Conservation (phyloP, 2,113 vertebrate genomes). For the Corythaixoides concolor region DNA sequence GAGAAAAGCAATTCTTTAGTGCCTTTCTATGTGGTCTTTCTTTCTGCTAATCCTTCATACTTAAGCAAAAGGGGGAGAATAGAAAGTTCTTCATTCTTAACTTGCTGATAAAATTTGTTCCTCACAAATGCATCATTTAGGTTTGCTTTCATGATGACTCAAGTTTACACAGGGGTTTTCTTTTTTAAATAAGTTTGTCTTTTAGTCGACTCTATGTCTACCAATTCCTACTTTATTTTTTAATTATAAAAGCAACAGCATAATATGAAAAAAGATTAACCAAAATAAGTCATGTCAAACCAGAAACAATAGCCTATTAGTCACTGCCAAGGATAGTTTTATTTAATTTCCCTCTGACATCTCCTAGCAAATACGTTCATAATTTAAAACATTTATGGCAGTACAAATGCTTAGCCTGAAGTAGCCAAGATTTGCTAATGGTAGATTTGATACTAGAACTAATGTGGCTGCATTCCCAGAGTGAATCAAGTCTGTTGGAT, state of each 20-base stretch:
- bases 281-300: background rate
- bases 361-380: background rate
- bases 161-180: background rate
- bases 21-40: background rate
- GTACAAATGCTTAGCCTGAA: background rate
- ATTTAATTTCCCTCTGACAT: slow-evolving; percentile 23
- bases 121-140: background rate
- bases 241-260: background rate
- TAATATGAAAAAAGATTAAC: background rate
- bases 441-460: background rate
- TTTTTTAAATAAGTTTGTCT: background rate
- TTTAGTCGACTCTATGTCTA: background rate
- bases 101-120: background rate
- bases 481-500: background rate
- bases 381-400: slow-evolving; percentile 1
- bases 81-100: background rate
- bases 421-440: background rate
- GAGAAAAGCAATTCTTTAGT: background rate
- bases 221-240: background rate
- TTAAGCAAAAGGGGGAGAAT: background rate
- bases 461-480: background rate
- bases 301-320: background rate
- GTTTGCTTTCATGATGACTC: background rate
- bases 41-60: background rate
- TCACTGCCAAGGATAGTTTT: background rate